Percentiles rank a stretch among this genome's conserved stretches.
phyloP scores from a whole-genome alignment of 2,113 vertebrate genomes.

The Ia io region DNA sequence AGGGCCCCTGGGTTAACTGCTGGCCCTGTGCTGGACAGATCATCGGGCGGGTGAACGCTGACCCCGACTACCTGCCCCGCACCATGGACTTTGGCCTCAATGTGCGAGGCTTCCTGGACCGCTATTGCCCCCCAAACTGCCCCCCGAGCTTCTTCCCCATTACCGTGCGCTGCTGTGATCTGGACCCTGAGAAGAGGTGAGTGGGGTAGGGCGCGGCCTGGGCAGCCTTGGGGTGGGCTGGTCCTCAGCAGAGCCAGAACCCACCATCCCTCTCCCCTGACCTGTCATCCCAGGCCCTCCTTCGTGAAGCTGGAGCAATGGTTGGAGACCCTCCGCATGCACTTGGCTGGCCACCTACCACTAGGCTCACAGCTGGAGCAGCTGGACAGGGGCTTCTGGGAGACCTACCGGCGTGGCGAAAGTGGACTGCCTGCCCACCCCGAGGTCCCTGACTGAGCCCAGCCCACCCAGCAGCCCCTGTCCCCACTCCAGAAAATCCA shows the following conservation, averaged over 20 bases:
- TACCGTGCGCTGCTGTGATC: conserved; percentile 93
- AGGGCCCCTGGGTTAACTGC: background rate
- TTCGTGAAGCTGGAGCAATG: conserved; percentile 94
- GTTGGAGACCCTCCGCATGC: conserved; percentile 94
- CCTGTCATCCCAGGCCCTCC: conserved; percentile 83
- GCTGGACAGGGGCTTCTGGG: conserved; percentile 90
- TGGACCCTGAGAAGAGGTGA: conserved; percentile 96
- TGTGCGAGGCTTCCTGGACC: conserved; percentile 93
- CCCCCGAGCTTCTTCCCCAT: conserved; percentile 94
- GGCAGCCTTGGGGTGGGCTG: accelerated
- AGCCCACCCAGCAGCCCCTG: background rate
- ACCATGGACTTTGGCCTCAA: conserved; percentile 96
- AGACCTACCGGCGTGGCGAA: conserved; percentile 84
- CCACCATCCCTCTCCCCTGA: accelerated
- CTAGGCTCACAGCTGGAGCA: conserved; percentile 92
- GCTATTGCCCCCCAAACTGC: conserved; percentile 90
- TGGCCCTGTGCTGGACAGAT: conserved; percentile 82
- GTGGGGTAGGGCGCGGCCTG: background rate
- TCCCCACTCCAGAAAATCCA: background rate
- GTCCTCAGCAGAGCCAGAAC: background rate
- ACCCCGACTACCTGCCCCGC: conserved; percentile 96
- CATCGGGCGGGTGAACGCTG: conserved; percentile 95
- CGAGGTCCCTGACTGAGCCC: conserved; percentile 84
- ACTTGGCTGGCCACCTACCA: conserved; percentile 90
- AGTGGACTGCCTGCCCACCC: conserved; percentile 85